Evolutionary conservation across 2,797 vertebrate genomes (phyloP).

Genomic region (Neosalanx taihuensis): DNA sequence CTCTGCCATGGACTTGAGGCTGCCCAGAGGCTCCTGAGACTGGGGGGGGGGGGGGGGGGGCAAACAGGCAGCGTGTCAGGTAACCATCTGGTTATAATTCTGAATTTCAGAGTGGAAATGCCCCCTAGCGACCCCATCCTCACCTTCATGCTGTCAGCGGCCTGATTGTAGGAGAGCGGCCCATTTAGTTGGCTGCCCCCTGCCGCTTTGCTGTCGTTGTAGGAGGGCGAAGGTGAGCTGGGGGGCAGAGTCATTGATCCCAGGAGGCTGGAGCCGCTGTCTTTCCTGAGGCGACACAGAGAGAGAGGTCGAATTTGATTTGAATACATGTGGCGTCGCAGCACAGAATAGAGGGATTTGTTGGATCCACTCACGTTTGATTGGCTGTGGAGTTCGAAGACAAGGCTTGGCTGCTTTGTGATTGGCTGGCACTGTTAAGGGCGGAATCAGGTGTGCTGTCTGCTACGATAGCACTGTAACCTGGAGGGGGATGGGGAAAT

Average conservation of each 20-base stretch:
- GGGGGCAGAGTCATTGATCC: conserved; percentile 73
- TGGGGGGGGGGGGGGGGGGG: conserved; percentile 34
- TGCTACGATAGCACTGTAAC: conserved; percentile 86
- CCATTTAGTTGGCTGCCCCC: conserved; percentile 79
- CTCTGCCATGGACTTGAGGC: conserved; percentile 88
- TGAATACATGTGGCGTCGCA: background rate
- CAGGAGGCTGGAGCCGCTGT: conserved; percentile 77
- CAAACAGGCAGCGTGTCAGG: background rate
- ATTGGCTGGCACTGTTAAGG: conserved; percentile 75
- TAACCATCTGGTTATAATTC: background rate
- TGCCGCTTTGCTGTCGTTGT: conserved; percentile 77
- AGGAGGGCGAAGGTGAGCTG: conserved; percentile 80
- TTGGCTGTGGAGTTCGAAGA: conserved; percentile 78
- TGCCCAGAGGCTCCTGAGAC: conserved; percentile 82
- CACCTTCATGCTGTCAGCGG: conserved; percentile 82
- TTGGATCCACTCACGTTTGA: conserved; percentile 76
- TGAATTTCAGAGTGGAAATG: background rate
- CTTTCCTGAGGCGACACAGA: conserved; percentile 64
- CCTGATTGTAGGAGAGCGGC: conserved; percentile 77
- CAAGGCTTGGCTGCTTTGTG: conserved; percentile 72
- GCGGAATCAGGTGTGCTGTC: conserved; percentile 78
- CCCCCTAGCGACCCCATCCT: conserved; percentile 7
- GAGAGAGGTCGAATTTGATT: background rate
- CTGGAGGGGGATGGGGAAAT: conserved; percentile 50
- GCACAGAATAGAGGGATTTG: background rate